phyloP scores from a whole-genome alignment of 2,888 invertebrate species.

The Meandrusa payeni region DNA sequence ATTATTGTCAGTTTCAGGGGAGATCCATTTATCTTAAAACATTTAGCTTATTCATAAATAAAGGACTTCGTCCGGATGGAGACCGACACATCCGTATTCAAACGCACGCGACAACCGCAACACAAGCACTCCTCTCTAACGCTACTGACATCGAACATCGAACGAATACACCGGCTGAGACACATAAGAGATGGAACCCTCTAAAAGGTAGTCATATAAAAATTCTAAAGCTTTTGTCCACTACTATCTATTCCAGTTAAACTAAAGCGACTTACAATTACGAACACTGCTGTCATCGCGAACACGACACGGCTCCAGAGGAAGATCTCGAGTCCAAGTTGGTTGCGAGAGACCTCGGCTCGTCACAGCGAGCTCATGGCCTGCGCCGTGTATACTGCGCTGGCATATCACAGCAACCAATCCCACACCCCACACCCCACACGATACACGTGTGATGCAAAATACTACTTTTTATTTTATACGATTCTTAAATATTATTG shows the following conservation, averaged over 20 bases:
- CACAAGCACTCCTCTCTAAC: slow-evolving; percentile 72
- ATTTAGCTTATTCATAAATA: slow-evolving; percentile 13
- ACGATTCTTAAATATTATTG: slow-evolving; percentile 26
- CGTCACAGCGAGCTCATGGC: no score
- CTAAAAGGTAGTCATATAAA: slow-evolving; percentile 44
- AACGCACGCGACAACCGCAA: slow-evolving; percentile 39
- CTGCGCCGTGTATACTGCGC: no score
- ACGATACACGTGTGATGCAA: slow-evolving; percentile 55
- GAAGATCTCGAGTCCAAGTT: no score
- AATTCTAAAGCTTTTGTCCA: slow-evolving; percentile 65
- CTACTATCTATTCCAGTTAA: slow-evolving; percentile 43
- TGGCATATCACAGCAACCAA: slow-evolving; percentile 38
- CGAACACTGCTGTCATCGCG: no score
- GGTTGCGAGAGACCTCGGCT: no score
- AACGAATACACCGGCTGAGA: slow-evolving; percentile 54
- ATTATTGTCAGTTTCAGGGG: slow-evolving; percentile 17
- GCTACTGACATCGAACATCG: slow-evolving; percentile 74
- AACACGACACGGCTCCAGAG: no score
- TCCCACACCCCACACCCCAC: slow-evolving; percentile 43
- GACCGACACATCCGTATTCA: slow-evolving; percentile 33
- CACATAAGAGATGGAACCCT: slow-evolving; percentile 42
- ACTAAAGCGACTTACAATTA: slow-evolving; percentile 47
- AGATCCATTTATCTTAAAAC: slow-evolving; percentile 3
- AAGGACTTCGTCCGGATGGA: slow-evolving; percentile 26
- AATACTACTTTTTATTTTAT: slow-evolving; percentile 42